Evolutionary conservation across 2,888 invertebrate species (phyloP), one percentile per base, ranked within the genome.

Genomic region (Drosophila neonasuta): DNA sequence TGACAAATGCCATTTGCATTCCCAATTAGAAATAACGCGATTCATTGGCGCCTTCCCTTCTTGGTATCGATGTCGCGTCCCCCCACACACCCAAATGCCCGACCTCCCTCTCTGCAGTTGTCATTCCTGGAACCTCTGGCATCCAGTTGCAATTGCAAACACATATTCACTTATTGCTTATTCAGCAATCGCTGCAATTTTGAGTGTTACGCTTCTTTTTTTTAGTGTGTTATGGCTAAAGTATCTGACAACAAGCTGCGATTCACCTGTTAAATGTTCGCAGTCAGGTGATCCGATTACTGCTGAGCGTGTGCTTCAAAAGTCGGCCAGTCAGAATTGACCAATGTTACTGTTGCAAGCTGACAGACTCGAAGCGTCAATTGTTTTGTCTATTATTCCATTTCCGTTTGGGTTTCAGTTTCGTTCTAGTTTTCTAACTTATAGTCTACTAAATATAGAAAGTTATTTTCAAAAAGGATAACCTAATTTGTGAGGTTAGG

Each of bases 231-330:
- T 58, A 7, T 61, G 41, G 68, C 52, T 58, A 54, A 63, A 52
- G 64, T 77, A 56, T 56, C 60, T 76, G 75, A 62, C 65, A 68
- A 75, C 57, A 67, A 76, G 66, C 65, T 24, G 39, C 52, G 34
- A 67, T 32, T 67, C 71, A 74, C 55, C 61, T 61, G 63, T 57
- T 62, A 46, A n/a, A 42, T 30, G 41, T 42, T 44, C 34, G 41
- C 58, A n/a, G 17, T 24, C 9, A 3, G 32, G 7, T 52, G 45
- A 56, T 86, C 72, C 73, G 59, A 79, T 80, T 84, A 67, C 87
- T 10, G 34, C 41, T 68, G 17, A 81, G 70, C 85, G 85, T 87
- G 85, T 80, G 87, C 85, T 80, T 58, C 49, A 59, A 60, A 78
- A 68, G 55, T 49, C 24, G 30, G 32, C 13, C 45, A 46, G 15